These are phyloP conservation scores for Erythrocercus mccallii DNA, from an alignment of 2,113 vertebrate species.

Conservation along the genomic window DNA sequence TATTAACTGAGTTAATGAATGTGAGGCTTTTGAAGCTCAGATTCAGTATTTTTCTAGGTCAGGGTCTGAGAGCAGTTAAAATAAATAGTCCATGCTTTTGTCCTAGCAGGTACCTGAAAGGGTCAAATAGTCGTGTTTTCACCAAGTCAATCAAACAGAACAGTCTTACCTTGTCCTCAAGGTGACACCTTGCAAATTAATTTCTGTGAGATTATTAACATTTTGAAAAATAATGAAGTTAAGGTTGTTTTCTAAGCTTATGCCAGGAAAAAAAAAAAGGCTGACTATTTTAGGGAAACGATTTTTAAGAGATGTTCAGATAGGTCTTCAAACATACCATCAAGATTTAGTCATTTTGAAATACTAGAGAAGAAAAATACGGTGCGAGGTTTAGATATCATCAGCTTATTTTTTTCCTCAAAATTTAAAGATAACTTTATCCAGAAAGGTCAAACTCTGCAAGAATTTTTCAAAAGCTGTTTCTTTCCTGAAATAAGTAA, in stretches of 20 bases:
- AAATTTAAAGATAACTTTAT: constrained; percentile 71
- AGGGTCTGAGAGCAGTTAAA: constrained; percentile 11
- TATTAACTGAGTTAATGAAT: constrained; percentile 64
- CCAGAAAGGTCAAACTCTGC: constrained; percentile 45
- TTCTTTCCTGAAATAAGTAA: constrained; percentile 63
- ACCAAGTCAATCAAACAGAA: background rate
- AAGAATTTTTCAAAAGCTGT: constrained; percentile 52
- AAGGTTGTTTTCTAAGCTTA: constrained; percentile 67
- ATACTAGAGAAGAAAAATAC: constrained; percentile 63
- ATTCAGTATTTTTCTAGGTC: constrained; percentile 59
- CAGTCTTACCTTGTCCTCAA: background rate
- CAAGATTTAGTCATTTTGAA: constrained; percentile 63
- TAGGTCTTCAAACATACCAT: constrained; percentile 66
- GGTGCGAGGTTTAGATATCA: constrained; percentile 24
- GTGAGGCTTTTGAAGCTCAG: constrained; percentile 75
- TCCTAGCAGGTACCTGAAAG: background rate
- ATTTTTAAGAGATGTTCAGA: background rate
- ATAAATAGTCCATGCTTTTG: background rate
- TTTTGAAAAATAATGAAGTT: constrained; percentile 58
- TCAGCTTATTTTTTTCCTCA: constrained; percentile 12
- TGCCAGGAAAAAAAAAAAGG: constrained; percentile 44
- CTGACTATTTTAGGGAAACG: constrained; percentile 57
- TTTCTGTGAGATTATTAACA: constrained; percentile 54
- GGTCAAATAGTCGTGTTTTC: background rate
- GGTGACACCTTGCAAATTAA: constrained; percentile 69